Conservation (phyloP, 2,888 invertebrate genomes). For the Diadromus collaris region DNA sequence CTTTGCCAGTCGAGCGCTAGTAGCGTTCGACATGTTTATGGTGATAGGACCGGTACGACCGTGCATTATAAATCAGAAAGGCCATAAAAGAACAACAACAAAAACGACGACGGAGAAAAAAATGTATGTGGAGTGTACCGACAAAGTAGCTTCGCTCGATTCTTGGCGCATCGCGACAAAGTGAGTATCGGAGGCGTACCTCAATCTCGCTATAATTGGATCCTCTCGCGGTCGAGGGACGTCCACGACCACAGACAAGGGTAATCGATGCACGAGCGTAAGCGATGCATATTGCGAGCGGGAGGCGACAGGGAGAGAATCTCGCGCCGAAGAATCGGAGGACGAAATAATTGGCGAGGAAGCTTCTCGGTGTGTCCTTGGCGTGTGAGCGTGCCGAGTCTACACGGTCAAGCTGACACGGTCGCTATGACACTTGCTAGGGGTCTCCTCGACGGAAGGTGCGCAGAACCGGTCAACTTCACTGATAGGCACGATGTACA, state of each 20-base stretch:
- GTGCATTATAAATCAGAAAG: slow-evolving; percentile 42
- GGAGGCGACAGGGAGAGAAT: slow-evolving; percentile 47
- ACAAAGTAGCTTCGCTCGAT: slow-evolving; percentile 49
- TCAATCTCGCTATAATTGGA: slow-evolving; percentile 57
- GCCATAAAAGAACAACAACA: not conserved
- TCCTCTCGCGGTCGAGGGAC: slow-evolving; percentile 43
- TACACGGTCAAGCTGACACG: slow-evolving; percentile 16
- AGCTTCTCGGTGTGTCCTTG: slow-evolving; percentile 24
- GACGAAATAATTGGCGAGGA: slow-evolving; percentile 59
- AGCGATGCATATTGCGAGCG: slow-evolving; percentile 52
- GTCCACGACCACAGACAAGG: slow-evolving; percentile 39
- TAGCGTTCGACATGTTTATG: slow-evolving; percentile 43
- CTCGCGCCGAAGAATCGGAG: slow-evolving; percentile 51
- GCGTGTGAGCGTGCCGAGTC: not conserved
- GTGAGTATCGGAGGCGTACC: slow-evolving; percentile 46
- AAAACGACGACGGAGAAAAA: slow-evolving; percentile 11
- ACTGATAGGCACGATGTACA: slow-evolving; percentile 9
- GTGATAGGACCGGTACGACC: slow-evolving; percentile 38
- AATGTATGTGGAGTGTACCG: slow-evolving; percentile 30
- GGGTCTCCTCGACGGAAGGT: not conserved
- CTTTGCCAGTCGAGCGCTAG: slow-evolving; percentile 36
- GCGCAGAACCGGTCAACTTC: slow-evolving; percentile 25
- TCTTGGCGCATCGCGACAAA: slow-evolving; percentile 53
- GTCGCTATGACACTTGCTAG: not conserved
- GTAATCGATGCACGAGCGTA: slow-evolving; percentile 47